Evolutionary conservation across 2,113 vertebrate species (phyloP).

Genomic region (Oreochromis spilurus): DNA sequence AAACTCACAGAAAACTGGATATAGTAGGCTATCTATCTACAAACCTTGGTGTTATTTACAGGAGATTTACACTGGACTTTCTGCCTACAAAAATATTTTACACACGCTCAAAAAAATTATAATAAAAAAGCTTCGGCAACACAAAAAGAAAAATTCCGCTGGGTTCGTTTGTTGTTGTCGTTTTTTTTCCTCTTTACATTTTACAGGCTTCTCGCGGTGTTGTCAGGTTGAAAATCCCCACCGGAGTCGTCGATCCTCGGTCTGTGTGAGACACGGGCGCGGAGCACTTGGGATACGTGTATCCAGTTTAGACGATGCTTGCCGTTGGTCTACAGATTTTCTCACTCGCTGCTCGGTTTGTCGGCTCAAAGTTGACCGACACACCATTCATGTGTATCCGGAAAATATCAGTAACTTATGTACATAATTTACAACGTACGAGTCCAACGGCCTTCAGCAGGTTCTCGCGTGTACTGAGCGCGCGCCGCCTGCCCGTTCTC

Average conservation of each 20-base stretch:
- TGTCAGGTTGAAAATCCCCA: slow-evolving; percentile 51
- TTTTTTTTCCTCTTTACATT: neutral
- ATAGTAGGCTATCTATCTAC: slow-evolving; percentile 11
- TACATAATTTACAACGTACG: slow-evolving; percentile 55
- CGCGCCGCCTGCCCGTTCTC: slow-evolving; percentile 26
- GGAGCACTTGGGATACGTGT: slow-evolving; percentile 21
- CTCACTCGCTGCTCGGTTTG: slow-evolving; percentile 3
- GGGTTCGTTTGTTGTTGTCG: neutral
- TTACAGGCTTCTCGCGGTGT: neutral
- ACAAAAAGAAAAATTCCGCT: neutral
- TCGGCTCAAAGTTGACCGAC: slow-evolving; percentile 4
- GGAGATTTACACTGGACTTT: neutral
- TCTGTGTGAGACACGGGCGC: slow-evolving; percentile 11
- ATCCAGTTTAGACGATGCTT: slow-evolving; percentile 32
- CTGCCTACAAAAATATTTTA: slow-evolving; percentile 1
- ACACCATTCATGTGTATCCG: slow-evolving; percentile 32
- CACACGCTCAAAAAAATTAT: neutral
- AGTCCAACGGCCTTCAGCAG: slow-evolving; percentile 29
- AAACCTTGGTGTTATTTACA: neutral
- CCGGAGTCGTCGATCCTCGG: slow-evolving; percentile 53
- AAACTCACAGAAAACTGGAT: neutral
- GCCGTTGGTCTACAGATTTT: neutral
- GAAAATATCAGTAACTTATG: slow-evolving; percentile 27
- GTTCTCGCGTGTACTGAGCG: slow-evolving; percentile 39
- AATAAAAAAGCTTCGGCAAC: neutral